Percentiles rank a stretch among this genome's conserved stretches.
Evolutionary conservation across 2,113 vertebrate species (phyloP).

Genomic region (Oncorhynchus kisutch): DNA sequence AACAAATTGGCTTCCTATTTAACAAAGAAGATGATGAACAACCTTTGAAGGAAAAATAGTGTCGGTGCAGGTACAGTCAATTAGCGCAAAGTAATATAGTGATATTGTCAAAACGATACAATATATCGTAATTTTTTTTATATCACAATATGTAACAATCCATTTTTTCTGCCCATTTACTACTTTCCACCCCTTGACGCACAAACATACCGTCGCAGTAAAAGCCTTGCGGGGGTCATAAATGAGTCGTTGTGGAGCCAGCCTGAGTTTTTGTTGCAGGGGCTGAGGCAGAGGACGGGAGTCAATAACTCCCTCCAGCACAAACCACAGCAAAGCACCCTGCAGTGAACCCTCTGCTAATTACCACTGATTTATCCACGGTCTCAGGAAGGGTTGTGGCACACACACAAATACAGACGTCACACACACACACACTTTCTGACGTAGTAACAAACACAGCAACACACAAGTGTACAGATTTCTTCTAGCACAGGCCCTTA

Average conservation of each 20-base stretch:
- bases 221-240: constrained; percentile 57
- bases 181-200: constrained; percentile 27
- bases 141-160: too few relatives aligned
- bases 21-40: too few relatives aligned
- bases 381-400: constrained; percentile 61
- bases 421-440: constrained; percentile 24
- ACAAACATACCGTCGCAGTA: constrained; percentile 61
- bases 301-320: constrained; percentile 74
- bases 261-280: constrained; percentile 9
- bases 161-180: too few relatives aligned
- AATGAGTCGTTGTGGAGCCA: constrained; percentile 57
- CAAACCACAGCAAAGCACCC: constrained; percentile 69
- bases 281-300: constrained; percentile 29
- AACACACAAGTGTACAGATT: background rate
- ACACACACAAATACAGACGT: background rate
- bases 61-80: too few relatives aligned
- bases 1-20: too few relatives aligned
- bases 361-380: constrained; percentile 72
- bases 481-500: too few relatives aligned
- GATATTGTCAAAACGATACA: too few relatives aligned
- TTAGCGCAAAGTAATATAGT: too few relatives aligned
- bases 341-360: constrained; percentile 69
- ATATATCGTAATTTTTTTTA: too few relatives aligned
- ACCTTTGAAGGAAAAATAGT: too few relatives aligned
- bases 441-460: too few relatives aligned